Evolutionary conservation across 2,888 invertebrate genomes (phyloP), one percentile per base, ranked within the genome.

Genomic region (Lasioglossum pauxillum): DNA sequence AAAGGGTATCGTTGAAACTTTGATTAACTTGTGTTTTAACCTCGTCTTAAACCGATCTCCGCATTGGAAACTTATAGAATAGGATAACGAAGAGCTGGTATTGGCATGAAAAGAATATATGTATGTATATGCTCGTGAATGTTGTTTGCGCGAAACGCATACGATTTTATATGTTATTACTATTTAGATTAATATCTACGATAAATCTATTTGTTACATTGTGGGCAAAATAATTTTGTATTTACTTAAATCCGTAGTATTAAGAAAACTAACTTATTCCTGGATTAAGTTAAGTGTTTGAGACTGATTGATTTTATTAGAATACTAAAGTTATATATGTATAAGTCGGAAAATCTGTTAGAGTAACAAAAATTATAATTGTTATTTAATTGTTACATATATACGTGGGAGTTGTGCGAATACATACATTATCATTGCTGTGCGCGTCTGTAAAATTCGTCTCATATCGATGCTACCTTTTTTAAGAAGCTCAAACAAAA

Each of bases 1-100:
- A 76, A 80, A 73, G 71, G 77, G 46, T 76, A 84, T 57, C 23
- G 84, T 78, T 84, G 35, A 72, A 35, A 53, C 35, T 31, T 72
- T 5, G 23, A 60, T 64, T 83, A 16, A 31, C 41, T 71, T 60
- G 3, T 53, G 57, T 78, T n/a, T 57, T 16, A 7, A 49, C 73
- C 44, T 44, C 57, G 53, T 60, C 78, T 31, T 8, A 44, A 57
- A 41, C 19, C 27, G 23, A 78, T 69, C 23, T 14, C 31, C 46
- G 75, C 46, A 19, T 72, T 78, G 27, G 60, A 75, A 71, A 75
- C 64, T 23, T 14, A 5, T 83, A 75, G 38, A 0, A 2, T 75
- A 84, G 71, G 72, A 31, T 12, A 16, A 64, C 44, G 2, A 67
- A 7, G 35, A 71, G 12, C 0, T 12, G 41, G 14, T 14, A 14